Evolutionary conservation across 2,888 invertebrate genomes (phyloP).

Genomic region (Phaonia tiefii): DNA sequence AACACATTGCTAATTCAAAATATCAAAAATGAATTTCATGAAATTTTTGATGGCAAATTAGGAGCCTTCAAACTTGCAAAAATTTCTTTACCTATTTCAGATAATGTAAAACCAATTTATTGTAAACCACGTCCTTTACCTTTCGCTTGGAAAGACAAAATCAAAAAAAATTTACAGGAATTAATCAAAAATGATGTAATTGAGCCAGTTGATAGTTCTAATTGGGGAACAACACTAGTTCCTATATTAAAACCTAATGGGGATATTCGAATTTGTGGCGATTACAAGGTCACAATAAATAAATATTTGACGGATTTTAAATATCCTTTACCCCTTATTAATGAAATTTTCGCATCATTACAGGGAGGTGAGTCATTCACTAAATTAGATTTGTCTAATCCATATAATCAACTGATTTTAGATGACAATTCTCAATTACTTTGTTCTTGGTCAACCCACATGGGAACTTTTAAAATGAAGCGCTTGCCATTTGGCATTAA

Average conservation of each 20-base stretch:
- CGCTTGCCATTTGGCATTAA: constrained; percentile 51
- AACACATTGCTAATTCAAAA: constrained; percentile 2
- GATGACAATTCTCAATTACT: constrained; percentile 43
- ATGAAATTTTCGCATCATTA: no score
- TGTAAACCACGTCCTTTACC: constrained; percentile 42
- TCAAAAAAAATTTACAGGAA: constrained; percentile 39
- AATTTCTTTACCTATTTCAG: constrained; percentile 16
- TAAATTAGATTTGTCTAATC: constrained; percentile 43
- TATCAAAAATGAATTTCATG: constrained; percentile 47
- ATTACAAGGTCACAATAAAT: constrained; percentile 41
- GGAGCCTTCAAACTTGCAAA: constrained; percentile 28
- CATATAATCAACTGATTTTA: constrained; percentile 43
- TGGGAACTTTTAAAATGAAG: constrained; percentile 43
- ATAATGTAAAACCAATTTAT: constrained; percentile 22
- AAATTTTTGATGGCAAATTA: constrained; percentile 45
- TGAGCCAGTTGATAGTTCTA: constrained; percentile 52
- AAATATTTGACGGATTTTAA: constrained; percentile 48
- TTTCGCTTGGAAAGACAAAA: constrained; percentile 44
- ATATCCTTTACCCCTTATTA: constrained; percentile 46
- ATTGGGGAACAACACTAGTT: constrained; percentile 47
- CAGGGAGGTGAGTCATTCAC: constrained; percentile 11
- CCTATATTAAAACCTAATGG: constrained; percentile 52
- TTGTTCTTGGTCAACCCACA: no score
- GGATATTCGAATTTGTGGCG: no score
- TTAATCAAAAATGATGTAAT: constrained; percentile 32